A percentile compares a stretch with the other conserved stretches of the same genome.
phyloP scores from a whole-genome alignment of 1,140 invertebrate species.

The Conus betulinus region DNA sequence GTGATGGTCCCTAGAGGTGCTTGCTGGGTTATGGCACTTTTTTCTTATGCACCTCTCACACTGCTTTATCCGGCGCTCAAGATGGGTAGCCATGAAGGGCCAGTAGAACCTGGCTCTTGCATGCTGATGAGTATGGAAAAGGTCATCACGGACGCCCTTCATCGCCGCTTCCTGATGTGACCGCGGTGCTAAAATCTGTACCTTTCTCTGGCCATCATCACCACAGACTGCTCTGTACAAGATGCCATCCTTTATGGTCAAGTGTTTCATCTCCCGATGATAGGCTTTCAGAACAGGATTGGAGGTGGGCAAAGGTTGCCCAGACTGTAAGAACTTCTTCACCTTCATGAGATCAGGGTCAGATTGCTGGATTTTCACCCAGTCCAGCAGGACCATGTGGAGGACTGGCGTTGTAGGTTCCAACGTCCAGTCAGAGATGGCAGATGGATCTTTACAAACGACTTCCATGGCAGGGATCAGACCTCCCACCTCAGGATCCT shows the following conservation, averaged over 20 bases:
- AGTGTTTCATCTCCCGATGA: neutral
- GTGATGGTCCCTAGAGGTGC: neutral
- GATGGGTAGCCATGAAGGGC: neutral
- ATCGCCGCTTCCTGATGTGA: neutral
- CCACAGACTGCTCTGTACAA: neutral
- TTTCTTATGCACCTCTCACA: neutral
- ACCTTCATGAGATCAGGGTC: too few species aligned
- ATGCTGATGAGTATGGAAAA: neutral
- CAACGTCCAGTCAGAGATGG: neutral
- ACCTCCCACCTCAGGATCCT: neutral
- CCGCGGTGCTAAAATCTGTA: neutral
- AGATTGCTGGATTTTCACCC: too few species aligned
- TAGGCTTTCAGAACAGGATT: neutral
- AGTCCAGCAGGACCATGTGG: too few species aligned
- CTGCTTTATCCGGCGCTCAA: neutral
- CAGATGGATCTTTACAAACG: neutral
- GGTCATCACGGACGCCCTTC: neutral
- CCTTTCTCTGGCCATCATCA: neutral
- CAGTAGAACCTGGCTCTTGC: neutral
- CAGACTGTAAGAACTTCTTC: too few species aligned
- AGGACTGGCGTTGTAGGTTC: neutral
- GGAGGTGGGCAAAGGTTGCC: neutral
- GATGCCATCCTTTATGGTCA: neutral
- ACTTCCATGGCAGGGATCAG: neutral
- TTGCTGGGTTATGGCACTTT: neutral